These are phyloP conservation scores for Apolygus lucorum DNA, from an alignment of 1,140 invertebrate genomes.

Conservation along the genomic window DNA sequence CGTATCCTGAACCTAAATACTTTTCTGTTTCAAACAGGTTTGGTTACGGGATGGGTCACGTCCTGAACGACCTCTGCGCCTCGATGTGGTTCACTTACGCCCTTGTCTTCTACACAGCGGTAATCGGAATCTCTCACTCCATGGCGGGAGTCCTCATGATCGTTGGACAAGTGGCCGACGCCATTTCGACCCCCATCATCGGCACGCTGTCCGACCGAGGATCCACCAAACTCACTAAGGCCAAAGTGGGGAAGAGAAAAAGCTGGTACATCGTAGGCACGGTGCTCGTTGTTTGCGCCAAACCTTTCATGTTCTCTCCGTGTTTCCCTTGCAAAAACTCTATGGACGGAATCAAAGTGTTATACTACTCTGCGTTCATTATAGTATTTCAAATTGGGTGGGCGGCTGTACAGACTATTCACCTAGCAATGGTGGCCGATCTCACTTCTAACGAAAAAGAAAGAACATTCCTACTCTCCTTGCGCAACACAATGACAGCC, in stretches of 20 bases:
- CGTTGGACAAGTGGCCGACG: constrained; percentile 84
- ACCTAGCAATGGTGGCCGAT: constrained; percentile 73
- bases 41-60: constrained; percentile 66
- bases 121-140: constrained; percentile 63
- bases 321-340: constrained; percentile 61
- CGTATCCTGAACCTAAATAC: too few species aligned
- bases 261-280: constrained; percentile 88
- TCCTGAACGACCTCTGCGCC: constrained; percentile 90
- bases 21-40: constrained; percentile 35
- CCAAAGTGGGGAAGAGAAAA: constrained; percentile 74
- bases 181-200: constrained; percentile 78
- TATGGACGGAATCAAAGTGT: constrained; percentile 62
- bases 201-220: constrained; percentile 76
- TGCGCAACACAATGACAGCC: constrained; percentile 48
- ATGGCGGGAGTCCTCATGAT: constrained; percentile 71
- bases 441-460: constrained; percentile 63
- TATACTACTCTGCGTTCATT: constrained; percentile 85
- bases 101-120: constrained; percentile 83
- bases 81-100: constrained; percentile 97
- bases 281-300: constrained; percentile 65
- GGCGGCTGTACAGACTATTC: constrained; percentile 90
- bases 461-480: constrained; percentile 73
- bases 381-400: constrained; percentile 94
- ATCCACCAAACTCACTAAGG: constrained; percentile 47
- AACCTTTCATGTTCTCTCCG: constrained; percentile 82